Base-by-base conservation (phyloP, 1,140 invertebrate species). In the Drosophila auraria region DNA sequence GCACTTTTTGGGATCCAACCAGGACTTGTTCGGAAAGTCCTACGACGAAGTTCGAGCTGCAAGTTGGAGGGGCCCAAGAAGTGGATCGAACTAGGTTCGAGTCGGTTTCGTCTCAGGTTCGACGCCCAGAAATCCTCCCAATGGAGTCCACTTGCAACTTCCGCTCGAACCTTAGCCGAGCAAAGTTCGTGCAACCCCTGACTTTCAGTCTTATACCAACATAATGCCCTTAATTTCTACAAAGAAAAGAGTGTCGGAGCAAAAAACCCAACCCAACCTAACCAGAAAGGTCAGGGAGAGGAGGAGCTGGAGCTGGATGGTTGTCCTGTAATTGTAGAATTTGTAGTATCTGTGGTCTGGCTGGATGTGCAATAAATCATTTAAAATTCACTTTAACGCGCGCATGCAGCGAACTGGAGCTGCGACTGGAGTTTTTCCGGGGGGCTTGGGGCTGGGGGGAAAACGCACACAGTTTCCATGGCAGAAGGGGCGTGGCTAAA, bases 311-410 rank as follows among this genome's bases (percentile, higher is more conserved):
- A 9, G 27, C 38, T 11, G 44, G 40, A 9, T 45, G 45, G 38
- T 42, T 70, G 30, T 70, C 42, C 51, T 42, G 82, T 82, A 73
- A 76, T 82, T 79, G 75, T 75, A 51, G 65, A 80, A 78, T 73
- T 87, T 80, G 62, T 49, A 69, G 51, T 77, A 73, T 79, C 77
- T 65, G 60, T 58, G 78, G 74, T 50, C 51, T 60, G 45, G 70
- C 62, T 65, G 66, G 86, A 90, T 62, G 74, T 76, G 68, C 65
- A 90, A 89, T 89, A 90, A 89, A 89, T 89, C 82, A 89, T 89
- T 89, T 84, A 69, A 90, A 87, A 83, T 87, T 87, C 81, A 87
- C 84, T 83, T 87, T 87, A 89, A 83, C 78, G 82, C 83, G 79
- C 79, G 79, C 62, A 69, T 51, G 40, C 78, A 68, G 62, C 25